These are phyloP conservation scores for Toxostoma redivivum DNA, from an alignment of 2,113 vertebrate species.

Conservation along the genomic window DNA sequence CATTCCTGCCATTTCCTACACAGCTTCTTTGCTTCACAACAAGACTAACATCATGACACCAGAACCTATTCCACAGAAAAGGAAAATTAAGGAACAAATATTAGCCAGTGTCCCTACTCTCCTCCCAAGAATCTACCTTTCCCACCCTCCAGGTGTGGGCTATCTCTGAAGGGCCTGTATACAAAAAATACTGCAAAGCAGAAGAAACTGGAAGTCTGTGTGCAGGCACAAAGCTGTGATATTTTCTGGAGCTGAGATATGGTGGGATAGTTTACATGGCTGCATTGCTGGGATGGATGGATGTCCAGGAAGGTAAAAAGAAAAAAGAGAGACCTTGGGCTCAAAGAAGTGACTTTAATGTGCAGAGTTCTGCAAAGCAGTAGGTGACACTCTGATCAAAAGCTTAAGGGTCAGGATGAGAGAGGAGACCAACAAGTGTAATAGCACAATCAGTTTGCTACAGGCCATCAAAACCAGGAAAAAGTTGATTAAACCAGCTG, in stretches of 20 bases:
- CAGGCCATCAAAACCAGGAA: background rate
- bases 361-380: background rate
- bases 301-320: background rate
- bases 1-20: background rate
- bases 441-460: background rate
- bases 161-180: background rate
- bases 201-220: background rate
- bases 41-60: background rate
- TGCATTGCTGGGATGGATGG: background rate
- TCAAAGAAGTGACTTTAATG: background rate
- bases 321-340: background rate
- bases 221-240: background rate
- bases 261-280: background rate
- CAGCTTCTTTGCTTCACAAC: background rate
- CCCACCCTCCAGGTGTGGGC: background rate
- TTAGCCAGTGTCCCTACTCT: background rate
- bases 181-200: background rate
- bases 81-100: background rate
- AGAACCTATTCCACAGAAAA: background rate
- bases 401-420: background rate
- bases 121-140: background rate
- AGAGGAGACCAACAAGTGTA: background rate
- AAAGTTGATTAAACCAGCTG: background rate
- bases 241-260: background rate
- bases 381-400: background rate